Percentiles rank a stretch among this genome's conserved stretches.
Evolutionary conservation across 2,113 vertebrate genomes (phyloP).

Genomic region (Myrmophylax atrothorax): DNA sequence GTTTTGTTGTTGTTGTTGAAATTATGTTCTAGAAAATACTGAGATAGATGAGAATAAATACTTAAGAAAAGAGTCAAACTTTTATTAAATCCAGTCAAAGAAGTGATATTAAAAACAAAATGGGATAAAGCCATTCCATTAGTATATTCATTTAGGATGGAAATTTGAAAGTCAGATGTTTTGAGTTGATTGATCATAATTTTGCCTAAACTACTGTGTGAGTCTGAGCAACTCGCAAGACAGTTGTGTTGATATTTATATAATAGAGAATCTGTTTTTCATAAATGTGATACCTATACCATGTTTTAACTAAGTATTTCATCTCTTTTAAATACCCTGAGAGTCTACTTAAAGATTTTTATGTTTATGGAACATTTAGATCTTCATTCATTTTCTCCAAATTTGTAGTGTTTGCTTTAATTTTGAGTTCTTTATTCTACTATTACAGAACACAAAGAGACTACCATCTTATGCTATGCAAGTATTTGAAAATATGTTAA

Average conservation of each 20-base stretch:
- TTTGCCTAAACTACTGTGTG: neutral
- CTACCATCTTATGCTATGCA: neutral
- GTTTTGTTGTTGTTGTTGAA: neutral
- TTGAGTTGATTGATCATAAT: neutral
- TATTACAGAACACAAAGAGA: neutral
- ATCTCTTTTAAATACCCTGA: neutral
- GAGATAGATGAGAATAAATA: neutral
- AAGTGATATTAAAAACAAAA: neutral
- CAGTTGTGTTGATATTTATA: neutral
- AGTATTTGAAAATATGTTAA: neutral
- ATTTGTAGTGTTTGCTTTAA: neutral
- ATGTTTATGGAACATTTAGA: neutral
- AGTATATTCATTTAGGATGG: neutral
- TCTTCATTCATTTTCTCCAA: neutral
- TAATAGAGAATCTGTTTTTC: neutral
- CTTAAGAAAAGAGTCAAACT: neutral
- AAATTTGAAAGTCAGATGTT: neutral
- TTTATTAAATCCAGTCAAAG: neutral
- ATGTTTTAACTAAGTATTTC: neutral
- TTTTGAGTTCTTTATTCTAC: neutral
- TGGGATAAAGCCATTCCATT: fast-evolving
- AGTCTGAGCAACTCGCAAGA: neutral
- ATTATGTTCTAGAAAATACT: neutral
- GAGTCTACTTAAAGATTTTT: neutral
- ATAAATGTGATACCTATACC: neutral